Evolutionary conservation across 2,888 invertebrate genomes (phyloP).

Genomic region (Hypolimnas misippus): DNA sequence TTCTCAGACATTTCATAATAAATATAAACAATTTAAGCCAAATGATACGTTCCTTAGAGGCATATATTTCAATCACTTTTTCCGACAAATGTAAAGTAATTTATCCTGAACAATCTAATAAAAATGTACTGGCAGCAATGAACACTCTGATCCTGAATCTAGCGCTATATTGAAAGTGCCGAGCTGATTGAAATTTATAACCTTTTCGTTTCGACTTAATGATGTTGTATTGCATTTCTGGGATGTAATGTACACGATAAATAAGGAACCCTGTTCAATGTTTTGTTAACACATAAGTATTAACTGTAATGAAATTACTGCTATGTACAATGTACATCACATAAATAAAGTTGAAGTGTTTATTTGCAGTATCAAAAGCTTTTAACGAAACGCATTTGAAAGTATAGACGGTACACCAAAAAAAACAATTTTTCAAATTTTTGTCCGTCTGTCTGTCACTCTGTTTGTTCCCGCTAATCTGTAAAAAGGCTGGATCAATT

Average conservation of each 20-base stretch:
- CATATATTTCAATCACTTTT: slow-evolving; percentile 5
- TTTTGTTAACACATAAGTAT: slow-evolving; percentile 46
- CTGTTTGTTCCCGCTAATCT: too few relatives aligned
- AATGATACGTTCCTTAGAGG: too few relatives aligned
- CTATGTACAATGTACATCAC: not conserved
- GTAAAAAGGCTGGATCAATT: too few relatives aligned
- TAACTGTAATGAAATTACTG: slow-evolving; percentile 33
- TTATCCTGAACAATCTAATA: slow-evolving; percentile 34
- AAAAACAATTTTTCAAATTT: too few relatives aligned
- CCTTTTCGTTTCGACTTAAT: slow-evolving; percentile 58
- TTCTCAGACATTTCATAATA: too few relatives aligned
- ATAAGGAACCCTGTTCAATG: slow-evolving; percentile 53
- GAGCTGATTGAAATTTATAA: slow-evolving; percentile 62
- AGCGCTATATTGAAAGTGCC: slow-evolving; percentile 53
- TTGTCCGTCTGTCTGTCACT: too few relatives aligned
- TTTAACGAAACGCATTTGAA: too few relatives aligned
- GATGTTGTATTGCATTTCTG: slow-evolving; percentile 63
- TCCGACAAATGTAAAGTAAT: slow-evolving; percentile 18
- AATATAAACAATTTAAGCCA: too few relatives aligned
- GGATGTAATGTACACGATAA: slow-evolving; percentile 57
- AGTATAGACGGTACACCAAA: too few relatives aligned
- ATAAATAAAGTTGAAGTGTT: too few relatives aligned
- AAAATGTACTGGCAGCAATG: slow-evolving; percentile 39
- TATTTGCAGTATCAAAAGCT: too few relatives aligned
- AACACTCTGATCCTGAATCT: slow-evolving; percentile 46